Percentiles rank a stretch among this genome's conserved stretches.
These are phyloP conservation scores for Pseudolaguvia tuberculata DNA, from an alignment of 2,113 vertebrate species.

Conservation along the genomic window DNA sequence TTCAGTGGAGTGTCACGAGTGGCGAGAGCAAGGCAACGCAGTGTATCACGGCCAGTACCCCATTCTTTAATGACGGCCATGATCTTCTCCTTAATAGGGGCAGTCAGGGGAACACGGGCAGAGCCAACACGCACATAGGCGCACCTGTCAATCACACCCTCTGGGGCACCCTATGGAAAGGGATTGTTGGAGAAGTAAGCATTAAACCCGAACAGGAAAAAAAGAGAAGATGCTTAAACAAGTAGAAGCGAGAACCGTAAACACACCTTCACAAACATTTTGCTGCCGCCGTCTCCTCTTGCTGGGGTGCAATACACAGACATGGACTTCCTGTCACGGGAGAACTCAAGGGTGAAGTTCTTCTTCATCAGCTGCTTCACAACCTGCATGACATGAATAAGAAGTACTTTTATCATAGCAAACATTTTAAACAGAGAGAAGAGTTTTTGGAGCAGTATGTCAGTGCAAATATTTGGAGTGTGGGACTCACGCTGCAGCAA, in stretches of 20 bases:
- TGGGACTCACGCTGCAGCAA: slow-evolving; percentile 77
- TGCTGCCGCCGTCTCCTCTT: slow-evolving; percentile 82
- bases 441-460: background rate
- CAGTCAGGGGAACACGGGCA: slow-evolving; percentile 78
- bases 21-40: slow-evolving; percentile 87
- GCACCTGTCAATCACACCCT: slow-evolving; percentile 88
- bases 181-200: background rate
- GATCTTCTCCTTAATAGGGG: slow-evolving; percentile 74
- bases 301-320: slow-evolving; percentile 83
- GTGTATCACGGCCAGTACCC: slow-evolving; percentile 86
- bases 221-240: background rate
- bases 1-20: slow-evolving; percentile 82
- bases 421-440: background rate
- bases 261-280: slow-evolving; percentile 87
- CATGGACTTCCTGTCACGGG: slow-evolving; percentile 92
- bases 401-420: background rate
- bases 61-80: slow-evolving; percentile 82
- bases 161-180: slow-evolving; percentile 67
- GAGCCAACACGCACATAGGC: slow-evolving; percentile 83
- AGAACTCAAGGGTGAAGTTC: slow-evolving; percentile 90
- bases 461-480: background rate
- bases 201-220: background rate
- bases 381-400: slow-evolving; percentile 64
- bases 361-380: slow-evolving; percentile 92
- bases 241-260: background rate